Evolutionary conservation across 2,797 vertebrate genomes (phyloP).

Genomic region (Dryobates pubescens): DNA sequence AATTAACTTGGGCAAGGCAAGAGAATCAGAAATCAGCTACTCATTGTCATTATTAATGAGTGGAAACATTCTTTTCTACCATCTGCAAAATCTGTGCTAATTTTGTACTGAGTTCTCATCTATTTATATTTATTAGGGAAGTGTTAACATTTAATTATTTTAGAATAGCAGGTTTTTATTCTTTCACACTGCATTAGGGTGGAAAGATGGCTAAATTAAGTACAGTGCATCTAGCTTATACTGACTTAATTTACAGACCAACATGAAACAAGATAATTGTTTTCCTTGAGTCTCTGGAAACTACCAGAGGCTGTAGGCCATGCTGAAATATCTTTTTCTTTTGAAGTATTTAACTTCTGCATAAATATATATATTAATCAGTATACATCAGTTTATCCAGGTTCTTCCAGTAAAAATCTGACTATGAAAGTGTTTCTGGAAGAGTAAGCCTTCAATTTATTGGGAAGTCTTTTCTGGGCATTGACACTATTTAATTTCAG

Average conservation of each 20-base stretch:
- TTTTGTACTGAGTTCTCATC: neutral
- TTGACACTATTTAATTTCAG: neutral
- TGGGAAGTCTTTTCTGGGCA: neutral
- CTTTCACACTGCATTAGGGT: neutral
- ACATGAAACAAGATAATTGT: neutral
- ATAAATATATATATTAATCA: neutral
- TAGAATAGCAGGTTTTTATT: constrained; percentile 40
- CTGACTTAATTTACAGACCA: neutral
- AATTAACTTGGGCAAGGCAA: constrained; percentile 65
- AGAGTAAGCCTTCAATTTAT: neutral
- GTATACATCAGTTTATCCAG: neutral
- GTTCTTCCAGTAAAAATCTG: neutral
- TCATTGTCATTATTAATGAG: constrained; percentile 59
- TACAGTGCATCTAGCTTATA: neutral
- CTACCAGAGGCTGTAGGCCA: neutral
- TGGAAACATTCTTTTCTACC: constrained; percentile 43
- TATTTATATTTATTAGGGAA: constrained; percentile 56
- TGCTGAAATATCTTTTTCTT: neutral
- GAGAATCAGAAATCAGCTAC: constrained; percentile 61
- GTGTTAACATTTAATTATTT: constrained; percentile 44
- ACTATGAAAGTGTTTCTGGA: neutral
- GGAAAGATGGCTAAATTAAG: neutral
- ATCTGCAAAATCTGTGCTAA: constrained; percentile 25
- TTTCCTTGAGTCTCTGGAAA: neutral
- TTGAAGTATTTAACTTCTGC: neutral